Conservation (phyloP, 2,113 vertebrate genomes). For the Cynopterus brachyotis region DNA sequence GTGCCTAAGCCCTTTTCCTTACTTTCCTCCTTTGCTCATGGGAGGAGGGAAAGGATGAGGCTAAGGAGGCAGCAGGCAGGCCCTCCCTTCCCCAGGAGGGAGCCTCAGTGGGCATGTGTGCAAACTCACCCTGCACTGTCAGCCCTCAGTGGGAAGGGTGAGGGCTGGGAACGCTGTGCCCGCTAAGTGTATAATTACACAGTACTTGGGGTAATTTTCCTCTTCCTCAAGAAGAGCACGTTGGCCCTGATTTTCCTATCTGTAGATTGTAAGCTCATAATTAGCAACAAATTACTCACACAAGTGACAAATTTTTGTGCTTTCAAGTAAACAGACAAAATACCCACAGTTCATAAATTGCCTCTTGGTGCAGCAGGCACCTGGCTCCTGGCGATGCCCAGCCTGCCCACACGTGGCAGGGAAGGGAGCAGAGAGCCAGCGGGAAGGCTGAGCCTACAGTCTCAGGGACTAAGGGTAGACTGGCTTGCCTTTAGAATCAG, state of each 20-base stretch:
- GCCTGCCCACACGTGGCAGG: slow-evolving; percentile 1
- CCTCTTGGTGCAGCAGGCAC: slow-evolving; percentile 79
- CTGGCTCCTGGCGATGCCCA: slow-evolving; percentile 75
- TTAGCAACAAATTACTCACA: slow-evolving; percentile 87
- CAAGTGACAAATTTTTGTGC: slow-evolving; percentile 87
- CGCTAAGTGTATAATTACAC: slow-evolving; percentile 86
- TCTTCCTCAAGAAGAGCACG: slow-evolving; percentile 85
- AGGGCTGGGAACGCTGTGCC: slow-evolving; percentile 76
- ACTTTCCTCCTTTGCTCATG: neutral
- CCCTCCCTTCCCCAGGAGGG: neutral
- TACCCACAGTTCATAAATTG: slow-evolving; percentile 83
- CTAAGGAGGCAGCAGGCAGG: neutral
- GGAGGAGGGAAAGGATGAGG: neutral
- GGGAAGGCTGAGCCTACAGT: neutral
- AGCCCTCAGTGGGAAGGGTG: slow-evolving; percentile 76
- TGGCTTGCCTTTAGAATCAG: neutral
- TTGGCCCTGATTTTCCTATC: slow-evolving; percentile 88
- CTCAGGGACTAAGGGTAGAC: neutral
- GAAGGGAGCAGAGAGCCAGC: neutral
- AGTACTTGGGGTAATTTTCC: slow-evolving; percentile 85
- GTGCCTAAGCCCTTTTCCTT: neutral
- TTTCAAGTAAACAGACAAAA: slow-evolving; percentile 88
- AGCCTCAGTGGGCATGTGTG: slow-evolving; percentile 51
- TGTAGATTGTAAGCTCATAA: slow-evolving; percentile 86
- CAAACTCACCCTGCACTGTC: slow-evolving; percentile 72